Conservation (phyloP, 1,140 invertebrate genomes). For the Thalassaphorura encarpata region DNA sequence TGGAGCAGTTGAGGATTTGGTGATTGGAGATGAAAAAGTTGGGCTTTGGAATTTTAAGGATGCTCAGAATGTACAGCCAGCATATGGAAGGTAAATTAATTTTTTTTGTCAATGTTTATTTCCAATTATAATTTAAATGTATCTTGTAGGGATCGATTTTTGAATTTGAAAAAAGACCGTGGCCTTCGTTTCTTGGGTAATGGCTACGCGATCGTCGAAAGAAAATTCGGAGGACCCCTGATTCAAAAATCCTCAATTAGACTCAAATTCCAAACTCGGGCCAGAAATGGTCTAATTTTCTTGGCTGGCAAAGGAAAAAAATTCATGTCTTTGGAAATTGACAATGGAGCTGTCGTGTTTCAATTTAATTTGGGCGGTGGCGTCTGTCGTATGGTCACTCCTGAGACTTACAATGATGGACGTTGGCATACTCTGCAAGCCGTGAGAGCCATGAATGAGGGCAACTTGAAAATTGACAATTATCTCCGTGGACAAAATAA, state of each 20-base stretch:
- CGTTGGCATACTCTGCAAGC: slow-evolving; percentile 70
- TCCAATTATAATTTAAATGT: neutral
- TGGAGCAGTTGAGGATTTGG: slow-evolving; percentile 81
- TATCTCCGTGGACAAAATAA: slow-evolving; percentile 34
- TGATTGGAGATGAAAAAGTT: slow-evolving; percentile 74
- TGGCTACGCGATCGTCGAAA: slow-evolving; percentile 62
- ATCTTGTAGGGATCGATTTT: slow-evolving; percentile 48
- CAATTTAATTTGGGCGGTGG: slow-evolving; percentile 58
- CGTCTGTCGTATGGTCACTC: slow-evolving; percentile 45
- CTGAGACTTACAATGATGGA: slow-evolving; percentile 64
- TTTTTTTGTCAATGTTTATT: neutral
- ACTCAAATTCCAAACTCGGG: slow-evolving; percentile 75
- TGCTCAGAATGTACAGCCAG: slow-evolving; percentile 60
- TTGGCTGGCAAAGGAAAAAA: slow-evolving; percentile 60
- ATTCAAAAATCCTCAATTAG: slow-evolving; percentile 48
- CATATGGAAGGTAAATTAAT: slow-evolving; percentile 51
- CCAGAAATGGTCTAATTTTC: slow-evolving; percentile 77
- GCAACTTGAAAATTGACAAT: slow-evolving; percentile 52
- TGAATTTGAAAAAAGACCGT: slow-evolving; percentile 50
- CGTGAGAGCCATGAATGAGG: slow-evolving; percentile 49
- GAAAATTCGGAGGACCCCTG: slow-evolving; percentile 46
- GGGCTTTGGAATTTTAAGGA: slow-evolving; percentile 92
- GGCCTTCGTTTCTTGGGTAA: slow-evolving; percentile 77
- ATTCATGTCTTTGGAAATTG: slow-evolving; percentile 75
- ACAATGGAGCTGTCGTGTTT: slow-evolving; percentile 32